Evolutionary conservation across 2,113 vertebrate genomes (phyloP), one percentile per base, ranked within the genome.

Genomic region (Chitala chitala): DNA sequence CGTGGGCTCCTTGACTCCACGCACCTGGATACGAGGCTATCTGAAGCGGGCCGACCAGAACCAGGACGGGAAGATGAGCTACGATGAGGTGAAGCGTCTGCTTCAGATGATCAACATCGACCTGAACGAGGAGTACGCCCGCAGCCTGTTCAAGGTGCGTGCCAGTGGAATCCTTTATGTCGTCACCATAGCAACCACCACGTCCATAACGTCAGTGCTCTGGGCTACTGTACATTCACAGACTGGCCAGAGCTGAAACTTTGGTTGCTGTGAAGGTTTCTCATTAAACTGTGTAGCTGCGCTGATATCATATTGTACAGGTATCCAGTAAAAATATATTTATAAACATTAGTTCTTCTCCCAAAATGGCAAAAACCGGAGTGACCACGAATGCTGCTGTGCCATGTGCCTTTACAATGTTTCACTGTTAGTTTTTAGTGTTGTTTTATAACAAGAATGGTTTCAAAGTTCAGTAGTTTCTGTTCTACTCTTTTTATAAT

Each of bases 61-160:
- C 85, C 92, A 92, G 77, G 96, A 99, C 51, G 94, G 94, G 56
- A 95, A 94, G 85, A 99, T 99, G 95, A 95, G 90, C 77, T 98
- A 98, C 80, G 89, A 94, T 5, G 96, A 99, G 82, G 91, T 97
- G 78, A 94, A 94, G 78, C 87, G 82, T 80, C 91, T 99, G 82
- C 90, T 99, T 42, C 87, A 90, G 82, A 96, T 99, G 94, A 93
- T 98, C 82, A 99, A 99, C 78, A 94, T 99, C 1, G 89, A 98
- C 82, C 90, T 98, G 90, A 93, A 93, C 0, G 94, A 97, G 76
- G 88, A 89, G 78, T 96, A 98, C 0, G 93, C 96, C 70, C 92
- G 90, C 83, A 76, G 69, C 24, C 88, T 99, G 66, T 98, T 98
- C 88, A 94, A 96, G 96, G 96, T 98, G 79, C 82, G 79, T 0